phyloP scores from a whole-genome alignment of 2,113 vertebrate species.

The Aix galericulata region DNA sequence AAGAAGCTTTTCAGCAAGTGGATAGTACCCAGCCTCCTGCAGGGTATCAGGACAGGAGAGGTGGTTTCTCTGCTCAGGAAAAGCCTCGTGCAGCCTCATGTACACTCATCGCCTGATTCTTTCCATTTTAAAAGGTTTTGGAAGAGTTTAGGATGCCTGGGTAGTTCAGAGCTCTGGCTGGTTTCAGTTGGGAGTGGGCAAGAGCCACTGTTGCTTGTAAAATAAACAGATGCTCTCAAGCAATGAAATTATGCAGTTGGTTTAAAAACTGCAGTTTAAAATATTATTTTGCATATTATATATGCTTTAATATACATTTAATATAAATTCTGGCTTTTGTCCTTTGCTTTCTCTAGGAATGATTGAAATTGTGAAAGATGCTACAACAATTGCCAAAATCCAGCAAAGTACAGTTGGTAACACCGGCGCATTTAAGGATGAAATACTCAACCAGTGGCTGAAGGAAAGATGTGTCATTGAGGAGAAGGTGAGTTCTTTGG shows the following conservation, averaged over 20 bases:
- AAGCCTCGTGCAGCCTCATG: not conserved
- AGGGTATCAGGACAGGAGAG: not conserved
- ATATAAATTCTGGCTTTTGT: not conserved
- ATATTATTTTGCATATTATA: not conserved
- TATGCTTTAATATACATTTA: not conserved
- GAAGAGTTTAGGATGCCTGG: not conserved
- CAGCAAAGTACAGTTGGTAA: conserved; percentile 98
- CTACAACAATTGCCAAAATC: conserved; percentile 98
- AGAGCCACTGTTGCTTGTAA: not conserved
- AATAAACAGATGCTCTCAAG: not conserved
- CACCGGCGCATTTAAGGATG: conserved; percentile 96
- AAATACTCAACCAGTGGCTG: conserved; percentile 96
- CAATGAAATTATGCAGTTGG: not conserved
- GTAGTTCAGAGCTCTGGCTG: not conserved
- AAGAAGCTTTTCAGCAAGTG: not conserved
- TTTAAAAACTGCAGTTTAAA: not conserved
- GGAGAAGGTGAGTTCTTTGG: conserved; percentile 84
- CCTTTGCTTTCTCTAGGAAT: conserved; percentile 81
- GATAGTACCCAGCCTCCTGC: not conserved
- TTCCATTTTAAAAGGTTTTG: not conserved
- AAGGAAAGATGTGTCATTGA: conserved; percentile 92
- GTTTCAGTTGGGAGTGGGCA: not conserved
- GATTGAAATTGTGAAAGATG: conserved; percentile 98
- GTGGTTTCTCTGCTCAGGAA: not conserved
- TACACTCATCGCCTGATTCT: not conserved